Evolutionary conservation across 2,888 invertebrate genomes (phyloP).

Genomic region (Willowsia nigromaculata): DNA sequence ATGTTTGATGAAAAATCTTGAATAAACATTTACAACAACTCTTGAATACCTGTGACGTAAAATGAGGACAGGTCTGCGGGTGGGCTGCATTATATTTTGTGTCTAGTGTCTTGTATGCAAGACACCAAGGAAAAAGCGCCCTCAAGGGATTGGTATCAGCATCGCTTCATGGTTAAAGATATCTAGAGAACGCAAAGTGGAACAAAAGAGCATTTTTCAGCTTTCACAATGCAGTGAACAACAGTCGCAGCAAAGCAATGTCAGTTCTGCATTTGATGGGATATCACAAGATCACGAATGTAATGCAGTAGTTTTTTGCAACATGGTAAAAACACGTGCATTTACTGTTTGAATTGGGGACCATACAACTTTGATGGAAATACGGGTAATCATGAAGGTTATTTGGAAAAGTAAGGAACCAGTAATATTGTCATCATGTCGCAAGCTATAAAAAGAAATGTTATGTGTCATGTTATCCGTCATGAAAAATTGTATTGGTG

Average conservation of each 20-base stretch:
- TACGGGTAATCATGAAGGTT: neutral
- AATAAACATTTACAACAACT: neutral
- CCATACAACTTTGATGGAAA: neutral
- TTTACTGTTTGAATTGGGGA: neutral
- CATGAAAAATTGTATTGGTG: neutral
- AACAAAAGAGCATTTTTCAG: neutral
- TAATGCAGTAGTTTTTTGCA: neutral
- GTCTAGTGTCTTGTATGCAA: neutral
- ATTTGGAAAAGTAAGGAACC: neutral
- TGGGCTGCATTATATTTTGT: neutral
- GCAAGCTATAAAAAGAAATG: neutral
- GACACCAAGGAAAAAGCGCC: neutral
- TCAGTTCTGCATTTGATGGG: neutral
- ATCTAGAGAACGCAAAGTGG: neutral
- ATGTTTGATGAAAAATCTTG: neutral
- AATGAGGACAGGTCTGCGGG: neutral
- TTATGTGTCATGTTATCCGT: neutral
- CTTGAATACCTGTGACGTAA: neutral
- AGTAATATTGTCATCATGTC: neutral
- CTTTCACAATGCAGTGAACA: neutral
- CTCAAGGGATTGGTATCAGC: neutral
- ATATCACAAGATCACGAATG: neutral
- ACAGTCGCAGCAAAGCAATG: neutral
- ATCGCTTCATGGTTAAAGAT: neutral
- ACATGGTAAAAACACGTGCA: neutral